A percentile compares a stretch with the other conserved stretches of the same genome.
Conservation (phyloP, 2,113 vertebrate genomes). For the Ptyas mucosa region DNA sequence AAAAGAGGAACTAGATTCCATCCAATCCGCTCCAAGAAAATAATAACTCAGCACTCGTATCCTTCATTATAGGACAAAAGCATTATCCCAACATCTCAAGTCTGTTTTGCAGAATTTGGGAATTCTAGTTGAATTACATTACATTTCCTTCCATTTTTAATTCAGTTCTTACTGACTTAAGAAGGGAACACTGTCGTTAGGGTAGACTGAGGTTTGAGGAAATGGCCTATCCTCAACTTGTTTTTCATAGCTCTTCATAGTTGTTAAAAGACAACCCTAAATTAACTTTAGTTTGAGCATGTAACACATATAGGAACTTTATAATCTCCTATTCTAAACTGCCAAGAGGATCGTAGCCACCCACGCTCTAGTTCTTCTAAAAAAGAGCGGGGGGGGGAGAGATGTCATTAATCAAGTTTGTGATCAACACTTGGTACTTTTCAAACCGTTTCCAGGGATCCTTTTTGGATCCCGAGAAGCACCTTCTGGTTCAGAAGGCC, state of each 20-base stretch:
- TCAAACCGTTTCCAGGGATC: background rate
- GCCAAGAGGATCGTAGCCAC: background rate
- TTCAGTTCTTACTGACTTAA: background rate
- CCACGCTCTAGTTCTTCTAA: background rate
- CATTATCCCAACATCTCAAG: background rate
- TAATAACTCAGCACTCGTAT: background rate
- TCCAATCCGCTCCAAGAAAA: background rate
- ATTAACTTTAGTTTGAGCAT: background rate
- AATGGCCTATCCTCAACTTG: background rate
- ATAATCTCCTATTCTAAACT: background rate
- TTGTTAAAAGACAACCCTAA: background rate
- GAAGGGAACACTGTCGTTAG: background rate
- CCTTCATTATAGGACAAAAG: background rate
- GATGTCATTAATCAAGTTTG: background rate
- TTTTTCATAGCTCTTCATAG: background rate
- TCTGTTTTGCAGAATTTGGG: background rate
- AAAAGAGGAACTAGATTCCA: background rate
- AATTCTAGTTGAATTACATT: too few species aligned
- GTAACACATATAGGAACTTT: background rate
- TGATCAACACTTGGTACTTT: background rate
- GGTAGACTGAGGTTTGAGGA: background rate
- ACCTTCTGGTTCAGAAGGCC: background rate
- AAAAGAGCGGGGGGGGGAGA: background rate
- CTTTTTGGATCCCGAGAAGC: background rate
- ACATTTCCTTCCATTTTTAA: background rate